A percentile compares a stretch with the other conserved stretches of the same genome.
phyloP scores from a whole-genome alignment of 2,113 vertebrate species.

The Stictonetta naevosa region DNA sequence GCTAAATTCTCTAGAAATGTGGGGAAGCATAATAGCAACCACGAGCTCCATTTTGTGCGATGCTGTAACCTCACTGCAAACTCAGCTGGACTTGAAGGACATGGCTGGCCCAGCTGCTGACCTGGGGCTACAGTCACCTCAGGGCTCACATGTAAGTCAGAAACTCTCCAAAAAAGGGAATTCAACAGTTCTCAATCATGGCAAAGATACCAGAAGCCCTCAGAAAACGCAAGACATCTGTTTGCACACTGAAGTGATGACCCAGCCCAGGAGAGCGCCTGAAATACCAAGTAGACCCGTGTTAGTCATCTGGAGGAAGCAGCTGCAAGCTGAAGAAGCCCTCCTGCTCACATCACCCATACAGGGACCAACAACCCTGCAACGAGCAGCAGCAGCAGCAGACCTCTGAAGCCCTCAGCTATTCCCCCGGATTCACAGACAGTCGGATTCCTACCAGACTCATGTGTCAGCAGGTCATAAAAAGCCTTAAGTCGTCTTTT shows the following conservation, averaged over 20 bases:
- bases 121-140: background rate
- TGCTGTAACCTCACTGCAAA: background rate
- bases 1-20: background rate
- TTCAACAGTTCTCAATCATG: background rate
- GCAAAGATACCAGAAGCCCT: background rate
- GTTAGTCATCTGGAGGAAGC: background rate
- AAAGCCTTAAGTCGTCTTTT: conserved; percentile 39
- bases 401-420: background rate
- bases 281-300: background rate
- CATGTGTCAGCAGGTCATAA: conserved; percentile 45
- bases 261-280: background rate
- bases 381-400: background rate
- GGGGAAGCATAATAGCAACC: background rate
- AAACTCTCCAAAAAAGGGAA: background rate
- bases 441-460: conserved; percentile 8
- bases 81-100: background rate
- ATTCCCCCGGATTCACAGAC: background rate
- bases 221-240: background rate
- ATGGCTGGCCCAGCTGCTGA: background rate
- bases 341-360: background rate
- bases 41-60: background rate
- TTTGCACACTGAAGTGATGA: background rate
- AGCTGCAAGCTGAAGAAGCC: background rate
- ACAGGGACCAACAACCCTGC: background rate
- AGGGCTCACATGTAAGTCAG: background rate